phyloP scores from a whole-genome alignment of 2,888 invertebrate species.

The Heteromyza rotundicornis region DNA sequence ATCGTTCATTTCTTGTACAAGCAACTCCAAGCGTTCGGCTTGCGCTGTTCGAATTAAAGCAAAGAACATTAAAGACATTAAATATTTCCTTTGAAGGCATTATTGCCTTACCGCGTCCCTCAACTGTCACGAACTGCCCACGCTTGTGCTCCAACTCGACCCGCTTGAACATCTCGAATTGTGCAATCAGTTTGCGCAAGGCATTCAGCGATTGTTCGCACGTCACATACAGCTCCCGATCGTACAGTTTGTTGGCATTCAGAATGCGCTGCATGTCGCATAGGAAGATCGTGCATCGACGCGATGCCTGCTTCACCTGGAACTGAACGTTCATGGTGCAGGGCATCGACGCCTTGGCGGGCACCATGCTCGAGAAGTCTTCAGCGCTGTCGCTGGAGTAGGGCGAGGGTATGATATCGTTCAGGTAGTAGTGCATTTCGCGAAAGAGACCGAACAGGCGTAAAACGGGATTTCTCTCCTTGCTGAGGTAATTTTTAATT shows the following conservation, averaged over 20 bases:
- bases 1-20: conserved; percentile 36
- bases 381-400: conserved; percentile 17
- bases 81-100: neutral
- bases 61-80: neutral
- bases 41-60: neutral
- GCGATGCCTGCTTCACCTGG: conserved; percentile 46
- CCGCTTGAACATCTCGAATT: conserved; percentile 29
- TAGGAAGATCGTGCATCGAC: conserved; percentile 41
- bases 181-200: conserved; percentile 8
- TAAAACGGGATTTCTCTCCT: conserved; percentile 32
- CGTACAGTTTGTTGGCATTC: conserved; percentile 40
- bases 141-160: conserved; percentile 44
- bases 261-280: conserved; percentile 36
- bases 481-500: conserved; percentile 26
- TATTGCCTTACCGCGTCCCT: conserved; percentile 33
- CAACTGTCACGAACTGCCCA: conserved; percentile 32
- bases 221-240: conserved; percentile 38
- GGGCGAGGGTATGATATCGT: conserved; percentile 34
- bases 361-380: conserved; percentile 35
- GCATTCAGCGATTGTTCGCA: conserved; percentile 38
- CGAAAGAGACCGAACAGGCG: conserved; percentile 40
- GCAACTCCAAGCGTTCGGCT: conserved; percentile 33
- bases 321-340: conserved; percentile 45
- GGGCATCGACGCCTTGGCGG: conserved; percentile 29
- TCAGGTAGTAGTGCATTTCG: conserved; percentile 42